phyloP scores from a whole-genome alignment of 2,113 vertebrate genomes.

The Podocnemis expansa region DNA sequence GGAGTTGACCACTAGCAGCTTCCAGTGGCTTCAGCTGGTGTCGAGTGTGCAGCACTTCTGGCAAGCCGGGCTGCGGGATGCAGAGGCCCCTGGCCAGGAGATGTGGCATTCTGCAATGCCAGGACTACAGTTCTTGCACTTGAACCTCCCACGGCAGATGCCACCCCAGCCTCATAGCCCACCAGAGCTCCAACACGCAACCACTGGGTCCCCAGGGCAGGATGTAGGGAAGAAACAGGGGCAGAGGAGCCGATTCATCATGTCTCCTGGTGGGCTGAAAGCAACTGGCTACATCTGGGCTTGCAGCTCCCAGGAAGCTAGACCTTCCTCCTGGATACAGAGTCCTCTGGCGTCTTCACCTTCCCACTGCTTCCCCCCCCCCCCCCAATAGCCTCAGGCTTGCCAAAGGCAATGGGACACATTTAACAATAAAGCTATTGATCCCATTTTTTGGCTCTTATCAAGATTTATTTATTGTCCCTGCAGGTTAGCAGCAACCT shows the following conservation, averaged over 20 bases:
- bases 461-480: constrained; percentile 61
- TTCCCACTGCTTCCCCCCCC: background rate
- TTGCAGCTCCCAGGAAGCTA: background rate
- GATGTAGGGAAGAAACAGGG: background rate
- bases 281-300: background rate
- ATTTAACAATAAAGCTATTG: background rate
- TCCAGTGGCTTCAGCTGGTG: background rate
- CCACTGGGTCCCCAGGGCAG: no score
- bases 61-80: no score
- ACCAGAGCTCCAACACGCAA: background rate
- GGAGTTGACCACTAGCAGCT: background rate
- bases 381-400: background rate
- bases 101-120: no score
- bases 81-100: no score
- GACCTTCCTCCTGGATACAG: fast-evolving
- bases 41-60: no score
- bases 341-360: background rate
- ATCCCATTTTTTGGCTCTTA: constrained; percentile 53
- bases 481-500: constrained; percentile 65
- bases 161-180: no score
- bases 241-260: no score
- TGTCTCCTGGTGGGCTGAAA: background rate
- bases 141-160: no score
- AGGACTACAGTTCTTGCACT: no score
- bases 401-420: background rate